Evolutionary conservation across 2,113 vertebrate genomes (phyloP), one percentile per base, ranked within the genome.

Genomic region (Propithecus coquereli): DNA sequence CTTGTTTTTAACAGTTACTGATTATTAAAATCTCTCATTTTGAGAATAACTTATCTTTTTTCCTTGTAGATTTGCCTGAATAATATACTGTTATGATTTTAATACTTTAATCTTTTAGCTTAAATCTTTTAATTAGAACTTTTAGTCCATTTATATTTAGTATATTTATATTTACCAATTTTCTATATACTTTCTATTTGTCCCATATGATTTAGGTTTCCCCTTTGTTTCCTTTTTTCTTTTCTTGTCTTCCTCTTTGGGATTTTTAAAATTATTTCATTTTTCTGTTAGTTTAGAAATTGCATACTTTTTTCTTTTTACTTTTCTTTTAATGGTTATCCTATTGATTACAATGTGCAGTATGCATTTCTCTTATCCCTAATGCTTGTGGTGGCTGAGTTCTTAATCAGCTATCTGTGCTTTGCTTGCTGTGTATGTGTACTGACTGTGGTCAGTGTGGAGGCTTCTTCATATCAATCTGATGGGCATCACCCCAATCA

Each of bases 141-240:
- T 90, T 84, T 87, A 73, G 61, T 65, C 10, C 27, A 77, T 77
- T 94, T 88, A 92, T 4, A 57, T 27, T 77, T n/a, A 94, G 1
- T 91, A 30, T 87, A 52, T 87, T 91, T 83, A 91, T n/a, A 91
- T 65, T 30, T 91, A n/a, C 6, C 18, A 59, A 76, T 83, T 94
- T 91, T 77, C 23, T 68, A 2, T 37, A 23, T 54, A 23, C 76
- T 91, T 87, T 74, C 16, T 82, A 18, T 82, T 52, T 81, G 20
- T 66, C 30, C n/a, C 45, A 25, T 14, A 30, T 83, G 88, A 30
- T 45, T 13, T 88, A 18, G 37, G 12, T 30, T 88, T 84, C 34
- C 70, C 23, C 52, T 82, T 81, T 89, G 61, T 71, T 77, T 61
- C 18, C 43, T n/a, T 43, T 45, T 61, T 70, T 34, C 70, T 22